phyloP scores from a whole-genome alignment of 92 coral and sea anemone species.

The Epizoanthus rinbou region DNA sequence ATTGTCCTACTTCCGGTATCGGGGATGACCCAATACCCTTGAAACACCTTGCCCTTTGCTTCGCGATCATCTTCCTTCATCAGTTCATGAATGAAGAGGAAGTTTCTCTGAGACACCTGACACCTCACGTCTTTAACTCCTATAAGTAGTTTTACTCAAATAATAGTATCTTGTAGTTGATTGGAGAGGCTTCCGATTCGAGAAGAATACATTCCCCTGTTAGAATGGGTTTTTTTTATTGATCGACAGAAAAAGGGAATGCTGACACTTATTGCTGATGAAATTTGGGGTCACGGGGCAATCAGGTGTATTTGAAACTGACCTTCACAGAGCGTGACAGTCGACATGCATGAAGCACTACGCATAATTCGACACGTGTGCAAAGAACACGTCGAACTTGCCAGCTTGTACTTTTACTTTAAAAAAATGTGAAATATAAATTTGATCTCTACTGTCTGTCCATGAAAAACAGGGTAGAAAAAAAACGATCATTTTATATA shows the following conservation, averaged over 20 bases:
- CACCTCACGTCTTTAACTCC: background rate
- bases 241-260: background rate
- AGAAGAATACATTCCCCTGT: background rate
- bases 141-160: background rate
- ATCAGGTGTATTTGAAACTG: background rate
- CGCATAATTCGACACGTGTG: conserved; percentile 7
- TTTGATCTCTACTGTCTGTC: too few species aligned
- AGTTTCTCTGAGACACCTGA: background rate
- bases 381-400: background rate
- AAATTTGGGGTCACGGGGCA: background rate
- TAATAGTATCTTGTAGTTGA: background rate
- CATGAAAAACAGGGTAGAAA: too few species aligned
- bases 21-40: conserved; percentile 2
- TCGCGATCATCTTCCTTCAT: too few species aligned
- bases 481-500: too few species aligned
- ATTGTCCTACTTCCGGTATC: conserved; percentile 70
- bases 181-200: background rate
- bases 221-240: background rate
- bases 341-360: background rate
- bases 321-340: background rate
- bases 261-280: background rate
- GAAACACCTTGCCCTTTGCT: too few species aligned
- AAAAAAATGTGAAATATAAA: too few species aligned
- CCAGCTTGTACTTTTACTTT: too few species aligned
- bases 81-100: background rate